Evolutionary conservation across 2,797 vertebrate species (phyloP), one percentile per base, ranked within the genome.

Genomic region (Salarias fasciatus): DNA sequence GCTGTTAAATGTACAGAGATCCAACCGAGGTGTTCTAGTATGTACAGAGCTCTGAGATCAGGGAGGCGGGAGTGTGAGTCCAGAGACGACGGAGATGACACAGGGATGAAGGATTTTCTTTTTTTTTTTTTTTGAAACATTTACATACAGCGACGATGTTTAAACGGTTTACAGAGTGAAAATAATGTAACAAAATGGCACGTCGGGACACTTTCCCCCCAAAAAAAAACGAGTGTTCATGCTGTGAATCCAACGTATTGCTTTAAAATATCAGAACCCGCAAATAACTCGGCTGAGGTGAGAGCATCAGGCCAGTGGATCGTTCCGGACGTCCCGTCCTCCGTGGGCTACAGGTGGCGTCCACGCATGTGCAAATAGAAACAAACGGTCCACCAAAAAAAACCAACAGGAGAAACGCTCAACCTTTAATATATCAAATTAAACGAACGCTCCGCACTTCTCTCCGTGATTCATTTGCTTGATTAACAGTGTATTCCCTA

Each of bases 221-320:
- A 38, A 49, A 64, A 71, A 35, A 40, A 35, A 66, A 15, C 47
- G 53, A 55, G 69, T 47, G 28, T 11, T 56, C 15, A 55, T 71
- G 59, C 55, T 69, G 47, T 67, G 56, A 68, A 80, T 77, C 69
- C 67, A 79, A 63, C 69, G 61, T 88, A 89, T 90, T 89, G 85
- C 88, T 89, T 85, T 55, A 74, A n/a, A 82, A 77, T 55, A 67
- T 72, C 57, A 72, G 37, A 15, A 83, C 75, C 73, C 9, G 29
- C 72, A 75, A 70, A 74, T 55, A 45, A 61, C n/a, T n/a, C n/a
- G n/a, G 55, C 68, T 70, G 82, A 84, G 79, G 77, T 80, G 71
- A 83, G n/a, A 55, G 53, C 52, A 53, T 29, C 0, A 5, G 41
- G 54, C 68, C 30, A 40, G 59, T 53, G 66, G 29, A 8, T 61